These are phyloP conservation scores for Centropus bengalensis DNA, from an alignment of 2,113 vertebrate genomes.

Conservation along the genomic window DNA sequence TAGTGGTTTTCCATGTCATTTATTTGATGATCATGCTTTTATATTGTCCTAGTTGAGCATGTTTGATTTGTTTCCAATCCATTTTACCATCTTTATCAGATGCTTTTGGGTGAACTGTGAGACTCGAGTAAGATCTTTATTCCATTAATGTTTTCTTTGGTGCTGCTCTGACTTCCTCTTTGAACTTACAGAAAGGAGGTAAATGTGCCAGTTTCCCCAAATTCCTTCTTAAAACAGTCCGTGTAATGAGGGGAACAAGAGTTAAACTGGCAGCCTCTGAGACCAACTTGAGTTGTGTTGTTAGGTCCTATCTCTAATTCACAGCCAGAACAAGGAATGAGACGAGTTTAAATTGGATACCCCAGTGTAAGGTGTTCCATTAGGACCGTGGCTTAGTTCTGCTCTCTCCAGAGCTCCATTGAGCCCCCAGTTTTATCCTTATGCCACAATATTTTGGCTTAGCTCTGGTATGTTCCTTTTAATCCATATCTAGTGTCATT, in stretches of 20 bases:
- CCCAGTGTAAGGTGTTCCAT: fast-evolving
- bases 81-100: fast-evolving
- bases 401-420: not conserved
- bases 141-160: not conserved
- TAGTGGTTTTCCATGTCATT: not conserved
- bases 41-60: fast-evolving
- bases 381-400: not conserved
- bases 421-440: not conserved
- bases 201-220: not conserved
- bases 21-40: not conserved
- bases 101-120: not conserved
- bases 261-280: not conserved
- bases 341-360: fast-evolving
- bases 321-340: not conserved
- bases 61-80: not conserved
- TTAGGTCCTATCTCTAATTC: not conserved
- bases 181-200: not conserved
- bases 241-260: not conserved
- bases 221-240: fast-evolving
- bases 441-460: not conserved
- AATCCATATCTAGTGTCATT: not conserved
- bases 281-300: not conserved
- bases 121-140: not conserved
- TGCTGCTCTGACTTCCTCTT: not conserved
- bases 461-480: not conserved